phyloP scores from a whole-genome alignment of 1,140 invertebrate genomes.

The Drosophila pallidifrons region DNA sequence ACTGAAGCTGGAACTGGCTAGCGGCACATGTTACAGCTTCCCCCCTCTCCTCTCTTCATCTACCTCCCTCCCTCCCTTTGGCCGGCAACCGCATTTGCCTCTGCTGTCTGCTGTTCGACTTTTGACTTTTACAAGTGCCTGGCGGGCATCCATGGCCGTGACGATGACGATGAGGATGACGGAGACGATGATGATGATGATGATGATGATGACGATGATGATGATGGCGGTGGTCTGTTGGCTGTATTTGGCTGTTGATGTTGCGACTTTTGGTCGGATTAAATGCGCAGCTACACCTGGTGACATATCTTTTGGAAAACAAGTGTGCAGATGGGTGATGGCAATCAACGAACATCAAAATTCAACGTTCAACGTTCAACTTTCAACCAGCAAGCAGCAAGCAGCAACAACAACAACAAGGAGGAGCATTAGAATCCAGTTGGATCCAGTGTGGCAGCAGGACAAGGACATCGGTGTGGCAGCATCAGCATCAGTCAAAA shows the following conservation, averaged over 20 bases:
- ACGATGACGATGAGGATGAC: not conserved
- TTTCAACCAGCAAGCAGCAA: slow-evolving; percentile 40
- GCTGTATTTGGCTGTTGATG: slow-evolving; percentile 66
- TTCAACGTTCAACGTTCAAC: slow-evolving; percentile 76
- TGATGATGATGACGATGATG: not conserved
- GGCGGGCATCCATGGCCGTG: slow-evolving; percentile 40
- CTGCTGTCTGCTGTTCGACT: slow-evolving; percentile 31
- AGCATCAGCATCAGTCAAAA: slow-evolving; percentile 78
- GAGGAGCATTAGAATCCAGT: too few relatives aligned
- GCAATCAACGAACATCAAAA: slow-evolving; percentile 81
- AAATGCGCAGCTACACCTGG: slow-evolving; percentile 78
- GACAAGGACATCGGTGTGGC: slow-evolving; percentile 32
- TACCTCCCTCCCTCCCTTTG: too few relatives aligned
- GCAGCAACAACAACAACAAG: slow-evolving; percentile 10
- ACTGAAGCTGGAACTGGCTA: not conserved
- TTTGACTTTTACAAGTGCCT: slow-evolving; percentile 58
- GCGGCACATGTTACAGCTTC: slow-evolving; percentile 61
- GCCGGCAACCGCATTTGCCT: too few relatives aligned
- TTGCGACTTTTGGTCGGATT: slow-evolving; percentile 80
- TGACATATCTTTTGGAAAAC: slow-evolving; percentile 72
- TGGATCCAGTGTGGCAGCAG: not conserved
- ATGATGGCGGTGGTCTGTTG: not conserved
- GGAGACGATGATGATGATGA: not conserved
- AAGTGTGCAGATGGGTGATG: slow-evolving; percentile 55
- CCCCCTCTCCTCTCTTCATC: not conserved